Percentiles rank a stretch among this genome's conserved stretches.
phyloP scores from a whole-genome alignment of 2,797 vertebrate species.

The Loris lydekkerianus region DNA sequence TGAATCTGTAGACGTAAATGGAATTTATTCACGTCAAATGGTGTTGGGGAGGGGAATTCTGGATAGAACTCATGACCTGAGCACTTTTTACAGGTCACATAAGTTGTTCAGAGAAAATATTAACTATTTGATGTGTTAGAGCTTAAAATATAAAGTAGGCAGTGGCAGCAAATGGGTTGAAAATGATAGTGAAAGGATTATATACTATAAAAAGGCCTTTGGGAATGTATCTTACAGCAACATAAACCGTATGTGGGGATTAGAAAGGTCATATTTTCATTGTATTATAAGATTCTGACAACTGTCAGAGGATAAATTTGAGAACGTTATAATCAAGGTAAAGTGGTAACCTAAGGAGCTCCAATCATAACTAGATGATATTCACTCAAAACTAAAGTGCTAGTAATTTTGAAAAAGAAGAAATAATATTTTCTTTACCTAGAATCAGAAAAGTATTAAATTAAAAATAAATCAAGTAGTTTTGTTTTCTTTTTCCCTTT shows the following conservation, averaged over 20 bases:
- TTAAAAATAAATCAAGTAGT: background rate
- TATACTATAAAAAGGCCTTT: background rate
- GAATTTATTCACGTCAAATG: background rate
- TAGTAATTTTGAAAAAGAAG: background rate
- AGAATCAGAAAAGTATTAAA: background rate
- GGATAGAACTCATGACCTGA: background rate
- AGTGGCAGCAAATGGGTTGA: background rate
- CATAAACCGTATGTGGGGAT: background rate
- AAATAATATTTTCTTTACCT: background rate
- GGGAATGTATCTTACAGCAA: background rate
- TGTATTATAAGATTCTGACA: background rate
- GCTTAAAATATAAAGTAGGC: background rate
- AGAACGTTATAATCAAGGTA: background rate
- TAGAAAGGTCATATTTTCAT: background rate
- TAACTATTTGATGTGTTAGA: background rate
- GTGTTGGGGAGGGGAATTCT: background rate
- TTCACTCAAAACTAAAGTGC: background rate
- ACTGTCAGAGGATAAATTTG: background rate
- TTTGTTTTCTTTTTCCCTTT: background rate
- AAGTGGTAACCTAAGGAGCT: background rate
- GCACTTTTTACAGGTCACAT: background rate
- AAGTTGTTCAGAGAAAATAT: background rate
- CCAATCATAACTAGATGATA: background rate
- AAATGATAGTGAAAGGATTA: background rate
- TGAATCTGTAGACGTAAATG: background rate